Evolutionary conservation across 2,888 invertebrate species (phyloP).

Genomic region (Aphodius granarius): DNA sequence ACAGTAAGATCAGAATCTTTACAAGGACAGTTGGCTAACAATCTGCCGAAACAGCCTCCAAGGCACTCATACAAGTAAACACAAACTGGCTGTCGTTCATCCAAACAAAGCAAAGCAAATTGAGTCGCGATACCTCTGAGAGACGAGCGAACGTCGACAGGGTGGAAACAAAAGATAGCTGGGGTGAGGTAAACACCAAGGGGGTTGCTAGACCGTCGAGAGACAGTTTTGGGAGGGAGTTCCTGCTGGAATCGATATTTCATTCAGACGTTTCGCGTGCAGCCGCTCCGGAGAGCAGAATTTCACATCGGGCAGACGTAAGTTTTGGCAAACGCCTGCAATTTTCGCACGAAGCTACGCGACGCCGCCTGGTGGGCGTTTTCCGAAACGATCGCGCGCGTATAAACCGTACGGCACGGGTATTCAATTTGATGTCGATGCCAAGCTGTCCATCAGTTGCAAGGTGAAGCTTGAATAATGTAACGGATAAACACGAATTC

Average conservation of each 20-base stretch:
- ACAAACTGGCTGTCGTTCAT: not conserved
- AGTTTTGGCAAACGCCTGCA: not conserved
- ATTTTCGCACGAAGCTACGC: not conserved
- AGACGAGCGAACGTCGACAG: not conserved
- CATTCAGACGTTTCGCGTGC: not conserved
- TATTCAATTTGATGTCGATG: not conserved
- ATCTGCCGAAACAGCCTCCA: not conserved
- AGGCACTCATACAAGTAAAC: not conserved
- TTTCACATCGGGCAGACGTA: not conserved
- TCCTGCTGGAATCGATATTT: not conserved
- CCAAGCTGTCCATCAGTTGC: not conserved
- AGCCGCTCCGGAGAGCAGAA: not conserved
- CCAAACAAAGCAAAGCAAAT: not conserved
- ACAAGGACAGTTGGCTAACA: no score
- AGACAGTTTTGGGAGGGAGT: not conserved
- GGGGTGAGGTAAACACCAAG: not conserved
- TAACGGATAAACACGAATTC: not conserved
- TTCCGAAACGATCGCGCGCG: not conserved
- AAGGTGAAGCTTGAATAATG: not conserved
- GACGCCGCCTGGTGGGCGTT: not conserved
- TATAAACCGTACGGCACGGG: not conserved
- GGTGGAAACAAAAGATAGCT: not conserved
- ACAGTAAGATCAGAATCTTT: no score
- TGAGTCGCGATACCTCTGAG: not conserved
- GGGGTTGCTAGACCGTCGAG: not conserved